phyloP scores from a whole-genome alignment of 2,888 invertebrate species.

The Dryadula phaetusa region DNA sequence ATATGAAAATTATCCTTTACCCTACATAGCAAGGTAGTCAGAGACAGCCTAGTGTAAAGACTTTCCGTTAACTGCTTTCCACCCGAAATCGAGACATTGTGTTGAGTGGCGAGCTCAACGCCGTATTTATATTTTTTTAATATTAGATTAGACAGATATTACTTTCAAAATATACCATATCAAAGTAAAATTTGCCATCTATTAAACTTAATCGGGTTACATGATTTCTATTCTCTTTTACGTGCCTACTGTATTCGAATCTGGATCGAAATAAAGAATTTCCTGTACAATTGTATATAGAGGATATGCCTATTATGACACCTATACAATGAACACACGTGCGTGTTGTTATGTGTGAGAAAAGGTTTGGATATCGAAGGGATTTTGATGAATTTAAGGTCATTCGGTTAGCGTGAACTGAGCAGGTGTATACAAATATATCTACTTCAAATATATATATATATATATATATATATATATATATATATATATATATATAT shows the following conservation, averaged over 20 bases:
- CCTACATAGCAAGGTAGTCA: too few species aligned
- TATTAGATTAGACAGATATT: too few species aligned
- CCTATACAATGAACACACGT: slow-evolving; percentile 67
- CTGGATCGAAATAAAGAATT: slow-evolving; percentile 77
- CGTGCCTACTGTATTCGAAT: slow-evolving; percentile 62
- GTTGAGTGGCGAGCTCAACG: too few species aligned
- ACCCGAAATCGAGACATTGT: too few species aligned
- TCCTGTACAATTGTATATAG: slow-evolving; percentile 74
- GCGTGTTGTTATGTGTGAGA: slow-evolving; percentile 64
- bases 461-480: too few species aligned
- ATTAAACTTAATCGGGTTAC: slow-evolving; percentile 29
- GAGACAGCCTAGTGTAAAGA: too few species aligned
- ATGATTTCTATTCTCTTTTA: slow-evolving; percentile 43
- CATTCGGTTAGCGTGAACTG: neutral
- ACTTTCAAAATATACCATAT: neutral
- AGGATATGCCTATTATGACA: slow-evolving; percentile 66
- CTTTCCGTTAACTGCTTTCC: too few species aligned
- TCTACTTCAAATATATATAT: neutral
- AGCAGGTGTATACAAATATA: neutral
- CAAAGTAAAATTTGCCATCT: neutral
- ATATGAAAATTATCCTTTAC: too few species aligned
- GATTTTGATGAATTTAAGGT: slow-evolving; percentile 16
- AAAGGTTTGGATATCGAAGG: slow-evolving; percentile 53
- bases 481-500: too few species aligned
- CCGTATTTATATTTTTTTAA: too few species aligned